phyloP scores from a whole-genome alignment of 2,888 invertebrate species.

The Mallateleia sp. region DNA sequence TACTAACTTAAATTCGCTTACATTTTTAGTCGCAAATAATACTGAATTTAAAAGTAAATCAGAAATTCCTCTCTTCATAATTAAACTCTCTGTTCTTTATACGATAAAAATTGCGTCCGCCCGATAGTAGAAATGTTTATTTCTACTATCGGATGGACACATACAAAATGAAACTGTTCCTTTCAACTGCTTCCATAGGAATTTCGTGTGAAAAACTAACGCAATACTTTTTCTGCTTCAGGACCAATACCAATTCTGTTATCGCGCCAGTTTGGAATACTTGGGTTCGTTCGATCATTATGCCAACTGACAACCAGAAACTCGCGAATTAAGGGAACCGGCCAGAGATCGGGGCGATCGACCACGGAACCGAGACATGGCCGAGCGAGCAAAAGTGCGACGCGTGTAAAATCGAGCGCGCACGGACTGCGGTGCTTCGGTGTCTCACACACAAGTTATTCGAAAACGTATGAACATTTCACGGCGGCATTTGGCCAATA shows the following conservation, averaged over 20 bases:
- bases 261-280: conserved; percentile 99
- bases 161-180: too few species aligned
- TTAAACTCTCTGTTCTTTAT: too few species aligned
- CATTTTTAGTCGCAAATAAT: too few species aligned
- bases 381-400: conserved; percentile 88
- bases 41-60: too few species aligned
- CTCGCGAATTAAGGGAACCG: conserved; percentile 87
- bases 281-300: conserved; percentile 99
- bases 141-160: too few species aligned
- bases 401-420: conserved; percentile 85
- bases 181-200: too few species aligned
- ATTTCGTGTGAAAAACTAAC: background rate
- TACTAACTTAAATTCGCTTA: too few species aligned
- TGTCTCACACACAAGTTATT: conserved; percentile 16
- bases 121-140: too few species aligned
- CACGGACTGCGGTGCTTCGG: conserved; percentile 24
- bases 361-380: conserved; percentile 85
- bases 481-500: conserved; percentile 28
- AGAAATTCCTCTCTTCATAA: too few species aligned
- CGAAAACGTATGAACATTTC: conserved; percentile 23
- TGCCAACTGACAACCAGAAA: conserved; percentile 93
- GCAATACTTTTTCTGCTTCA: conserved; percentile 90
- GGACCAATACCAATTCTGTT: conserved; percentile 99
- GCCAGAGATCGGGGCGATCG: conserved; percentile 86
- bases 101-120: too few species aligned